Evolutionary conservation across 1,140 invertebrate species (phyloP).

Genomic region (Eupeodes corollae): DNA sequence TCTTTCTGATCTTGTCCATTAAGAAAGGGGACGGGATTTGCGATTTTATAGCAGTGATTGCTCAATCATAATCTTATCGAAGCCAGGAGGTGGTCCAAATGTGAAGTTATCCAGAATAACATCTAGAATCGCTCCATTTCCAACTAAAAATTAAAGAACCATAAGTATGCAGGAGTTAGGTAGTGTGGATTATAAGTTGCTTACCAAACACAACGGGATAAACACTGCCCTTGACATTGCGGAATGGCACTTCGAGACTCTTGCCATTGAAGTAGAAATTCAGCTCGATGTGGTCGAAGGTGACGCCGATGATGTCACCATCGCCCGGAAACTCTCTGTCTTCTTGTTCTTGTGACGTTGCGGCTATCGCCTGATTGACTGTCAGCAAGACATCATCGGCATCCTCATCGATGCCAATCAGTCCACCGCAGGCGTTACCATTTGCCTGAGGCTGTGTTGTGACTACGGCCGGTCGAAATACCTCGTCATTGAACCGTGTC

Average conservation of each 20-base stretch:
- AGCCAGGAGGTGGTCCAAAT: conserved; percentile 75
- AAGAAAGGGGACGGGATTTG: too few species aligned
- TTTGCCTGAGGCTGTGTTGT: conserved; percentile 31
- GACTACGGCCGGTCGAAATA: conserved; percentile 54
- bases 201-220: conserved; percentile 91
- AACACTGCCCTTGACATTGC: conserved; percentile 79
- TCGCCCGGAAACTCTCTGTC: conserved; percentile 59
- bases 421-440: conserved; percentile 21
- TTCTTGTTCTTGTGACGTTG: conserved; percentile 2
- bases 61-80: conserved; percentile 93
- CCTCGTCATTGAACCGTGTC: conserved; percentile 71
- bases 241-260: conserved; percentile 70
- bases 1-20: too few species aligned
- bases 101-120: conserved; percentile 83
- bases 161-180: neutral
- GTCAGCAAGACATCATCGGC: conserved; percentile 39
- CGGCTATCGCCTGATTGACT: conserved; percentile 29
- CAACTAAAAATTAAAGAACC: conserved; percentile 54
- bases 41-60: conserved; percentile 79
- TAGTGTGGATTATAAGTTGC: conserved; percentile 10
- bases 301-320: conserved; percentile 88
- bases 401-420: conserved; percentile 35
- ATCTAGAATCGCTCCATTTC: conserved; percentile 94
- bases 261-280: conserved; percentile 94
- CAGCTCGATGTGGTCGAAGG: conserved; percentile 93